Evolutionary conservation across 1,140 invertebrate genomes (phyloP).

Genomic region (Pentalonia nigronervosa): DNA sequence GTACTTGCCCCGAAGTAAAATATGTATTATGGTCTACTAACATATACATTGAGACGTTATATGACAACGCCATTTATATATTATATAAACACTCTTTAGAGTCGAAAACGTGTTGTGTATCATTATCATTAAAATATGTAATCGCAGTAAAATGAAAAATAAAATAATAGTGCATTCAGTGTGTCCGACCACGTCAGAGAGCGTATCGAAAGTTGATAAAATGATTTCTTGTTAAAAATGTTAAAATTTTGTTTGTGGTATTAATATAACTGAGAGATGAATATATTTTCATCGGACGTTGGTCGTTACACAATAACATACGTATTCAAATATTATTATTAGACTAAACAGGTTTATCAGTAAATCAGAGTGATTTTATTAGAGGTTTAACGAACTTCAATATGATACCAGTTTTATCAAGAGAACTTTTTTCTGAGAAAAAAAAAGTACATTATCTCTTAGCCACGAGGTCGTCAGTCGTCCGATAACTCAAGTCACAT

Average conservation of each 20-base stretch:
- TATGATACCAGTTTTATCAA: constrained; percentile 20
- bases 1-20: neutral
- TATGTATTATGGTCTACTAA: neutral
- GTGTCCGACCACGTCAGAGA: neutral
- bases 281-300: neutral
- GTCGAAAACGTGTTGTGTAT: neutral
- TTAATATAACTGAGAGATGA: neutral
- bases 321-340: neutral
- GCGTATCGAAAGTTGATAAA: neutral
- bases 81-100: neutral
- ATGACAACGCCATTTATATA: neutral
- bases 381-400: neutral
- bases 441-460: neutral
- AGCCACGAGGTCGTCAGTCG: neutral
- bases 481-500: neutral
- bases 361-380: neutral
- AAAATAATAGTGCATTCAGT: neutral
- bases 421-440: neutral
- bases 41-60: neutral
- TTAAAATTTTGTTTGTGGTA: neutral
- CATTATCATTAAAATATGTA: neutral
- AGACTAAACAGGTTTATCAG: neutral
- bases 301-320: neutral
- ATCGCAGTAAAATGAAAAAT: neutral
- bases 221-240: neutral